These are phyloP conservation scores for Maniola hyperantus DNA, from an alignment of 2,888 invertebrate species.

Conservation along the genomic window DNA sequence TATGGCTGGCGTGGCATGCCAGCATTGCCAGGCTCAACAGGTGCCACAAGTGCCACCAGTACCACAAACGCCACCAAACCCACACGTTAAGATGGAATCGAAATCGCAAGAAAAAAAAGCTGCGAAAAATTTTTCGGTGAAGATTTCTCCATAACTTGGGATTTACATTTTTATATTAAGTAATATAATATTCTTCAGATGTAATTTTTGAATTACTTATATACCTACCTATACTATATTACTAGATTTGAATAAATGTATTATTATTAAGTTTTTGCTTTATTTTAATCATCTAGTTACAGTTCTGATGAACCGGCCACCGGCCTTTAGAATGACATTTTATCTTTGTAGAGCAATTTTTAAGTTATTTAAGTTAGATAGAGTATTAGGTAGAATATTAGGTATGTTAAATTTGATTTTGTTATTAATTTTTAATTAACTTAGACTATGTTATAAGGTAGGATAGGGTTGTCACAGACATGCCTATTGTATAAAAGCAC, in stretches of 20 bases:
- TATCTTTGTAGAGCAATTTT: too few relatives aligned
- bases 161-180: slow-evolving; percentile 5
- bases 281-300: background rate
- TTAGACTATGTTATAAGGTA: too few relatives aligned
- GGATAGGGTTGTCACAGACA: too few relatives aligned
- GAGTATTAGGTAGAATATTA: too few relatives aligned
- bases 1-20: slow-evolving; percentile 34
- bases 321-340: too few relatives aligned
- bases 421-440: too few relatives aligned
- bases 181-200: slow-evolving; percentile 23
- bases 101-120: slow-evolving; percentile 46
- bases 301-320: too few relatives aligned
- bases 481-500: too few relatives aligned
- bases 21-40: slow-evolving; percentile 24
- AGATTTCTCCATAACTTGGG: slow-evolving; percentile 45
- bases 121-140: slow-evolving; percentile 41
- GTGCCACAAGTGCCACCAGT: background rate
- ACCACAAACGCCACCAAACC: background rate
- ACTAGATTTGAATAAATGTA: slow-evolving; percentile 24
- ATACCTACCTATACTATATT: slow-evolving; percentile 9
- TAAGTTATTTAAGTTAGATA: too few relatives aligned
- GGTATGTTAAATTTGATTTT: too few relatives aligned
- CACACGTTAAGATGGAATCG: slow-evolving; percentile 28
- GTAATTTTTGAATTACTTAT: background rate
- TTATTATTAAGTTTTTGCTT: slow-evolving; percentile 1